Conservation (phyloP, 2,797 vertebrate genomes). For the Phoeniculus purpureus region DNA sequence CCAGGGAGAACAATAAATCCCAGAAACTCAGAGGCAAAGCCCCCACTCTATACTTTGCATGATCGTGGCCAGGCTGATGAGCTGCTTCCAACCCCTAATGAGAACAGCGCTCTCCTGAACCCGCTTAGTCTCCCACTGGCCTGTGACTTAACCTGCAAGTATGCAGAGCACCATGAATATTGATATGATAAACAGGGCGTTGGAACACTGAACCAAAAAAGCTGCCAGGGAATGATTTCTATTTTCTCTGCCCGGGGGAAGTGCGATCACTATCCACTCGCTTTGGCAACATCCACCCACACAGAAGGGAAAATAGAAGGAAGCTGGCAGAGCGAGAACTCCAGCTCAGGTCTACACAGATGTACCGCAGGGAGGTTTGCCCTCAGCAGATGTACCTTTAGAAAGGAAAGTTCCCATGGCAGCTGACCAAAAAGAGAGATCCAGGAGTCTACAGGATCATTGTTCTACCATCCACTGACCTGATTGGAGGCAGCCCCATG, state of each 20-base stretch:
- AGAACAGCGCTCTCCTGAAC: not conserved
- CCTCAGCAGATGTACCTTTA: conserved; percentile 20
- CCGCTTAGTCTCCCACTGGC: not conserved
- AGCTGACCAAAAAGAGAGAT: not conserved
- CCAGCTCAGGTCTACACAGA: conserved; percentile 22
- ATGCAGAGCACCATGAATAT: not conserved
- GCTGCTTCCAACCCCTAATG: not conserved
- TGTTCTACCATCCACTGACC: not conserved
- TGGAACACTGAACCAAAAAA: conserved; percentile 19
- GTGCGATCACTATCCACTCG: rapidly evolving
- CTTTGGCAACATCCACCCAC: conserved; percentile 46
- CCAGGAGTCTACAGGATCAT: not conserved
- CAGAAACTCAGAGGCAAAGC: not conserved
- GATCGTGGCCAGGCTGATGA: not conserved
- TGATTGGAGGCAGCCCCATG: not conserved
- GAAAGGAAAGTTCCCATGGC: not conserved
- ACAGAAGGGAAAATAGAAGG: conserved; percentile 45
- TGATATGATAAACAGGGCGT: not conserved
- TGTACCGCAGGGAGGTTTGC: not conserved
- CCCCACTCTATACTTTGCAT: not conserved
- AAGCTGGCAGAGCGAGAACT: not conserved
- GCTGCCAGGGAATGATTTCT: not conserved
- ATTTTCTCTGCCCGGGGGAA: conserved; percentile 28
- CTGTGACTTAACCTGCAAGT: not conserved
- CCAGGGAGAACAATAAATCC: not conserved